These are phyloP conservation scores for Rhogogaster chlorosoma DNA, from an alignment of 2,888 invertebrate genomes.

Conservation along the genomic window DNA sequence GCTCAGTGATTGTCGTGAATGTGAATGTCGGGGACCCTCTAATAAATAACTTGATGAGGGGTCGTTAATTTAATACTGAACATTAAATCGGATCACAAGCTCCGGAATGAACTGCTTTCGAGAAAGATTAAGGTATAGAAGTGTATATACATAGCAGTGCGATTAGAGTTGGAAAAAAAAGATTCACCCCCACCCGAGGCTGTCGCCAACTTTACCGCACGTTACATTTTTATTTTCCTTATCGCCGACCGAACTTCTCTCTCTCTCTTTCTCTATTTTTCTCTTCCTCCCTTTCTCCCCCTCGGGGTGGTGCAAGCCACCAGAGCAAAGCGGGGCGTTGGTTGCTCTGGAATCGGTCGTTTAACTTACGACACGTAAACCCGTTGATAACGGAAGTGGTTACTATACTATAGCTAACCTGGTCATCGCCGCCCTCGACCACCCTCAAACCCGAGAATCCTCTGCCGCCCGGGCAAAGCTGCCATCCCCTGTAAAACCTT, in stretches of 20 bases:
- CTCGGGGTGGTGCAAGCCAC: slow-evolving; percentile 17
- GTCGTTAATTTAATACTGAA: slow-evolving; percentile 42
- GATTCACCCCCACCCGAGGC: background rate
- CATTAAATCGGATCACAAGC: slow-evolving; percentile 36
- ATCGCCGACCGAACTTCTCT: slow-evolving; percentile 16
- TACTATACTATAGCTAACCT: slow-evolving; percentile 64
- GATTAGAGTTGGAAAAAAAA: slow-evolving; percentile 40
- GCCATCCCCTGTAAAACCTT: slow-evolving; percentile 27
- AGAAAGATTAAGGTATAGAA: slow-evolving; percentile 2
- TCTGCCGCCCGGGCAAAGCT: slow-evolving; percentile 35
- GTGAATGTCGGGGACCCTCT: background rate
- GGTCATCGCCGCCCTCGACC: slow-evolving; percentile 60
- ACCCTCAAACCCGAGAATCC: slow-evolving; percentile 54
- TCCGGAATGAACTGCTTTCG: slow-evolving; percentile 39
- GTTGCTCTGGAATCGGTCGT: slow-evolving; percentile 57
- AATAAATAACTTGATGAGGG: slow-evolving; percentile 38
- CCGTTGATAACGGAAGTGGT: slow-evolving; percentile 66
- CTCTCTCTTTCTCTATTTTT: slow-evolving; percentile 10
- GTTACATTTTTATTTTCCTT: slow-evolving; percentile 49
- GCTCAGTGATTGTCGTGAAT: background rate
- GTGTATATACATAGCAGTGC: background rate
- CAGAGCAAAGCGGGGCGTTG: slow-evolving; percentile 41
- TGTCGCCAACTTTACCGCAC: slow-evolving; percentile 41
- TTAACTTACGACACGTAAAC: slow-evolving; percentile 66
- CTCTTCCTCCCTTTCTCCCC: slow-evolving; percentile 33